Percentiles rank a stretch among this genome's conserved stretches.
Conservation (phyloP, 2,888 invertebrate genomes). For the Choristoneura rosaceana region DNA sequence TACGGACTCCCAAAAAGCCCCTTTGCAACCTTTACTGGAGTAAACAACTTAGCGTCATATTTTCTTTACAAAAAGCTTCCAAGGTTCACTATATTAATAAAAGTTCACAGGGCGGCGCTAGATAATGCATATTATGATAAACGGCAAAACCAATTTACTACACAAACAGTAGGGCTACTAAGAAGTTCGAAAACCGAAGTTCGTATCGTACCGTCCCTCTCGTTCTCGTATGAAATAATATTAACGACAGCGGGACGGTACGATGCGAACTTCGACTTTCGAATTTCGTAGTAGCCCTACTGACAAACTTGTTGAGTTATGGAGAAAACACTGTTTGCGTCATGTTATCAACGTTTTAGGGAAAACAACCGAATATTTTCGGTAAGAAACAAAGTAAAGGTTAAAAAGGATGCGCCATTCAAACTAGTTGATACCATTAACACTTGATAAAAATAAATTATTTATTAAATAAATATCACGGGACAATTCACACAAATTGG, state of each 20-base stretch:
- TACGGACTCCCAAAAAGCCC: background rate
- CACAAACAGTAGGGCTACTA: background rate
- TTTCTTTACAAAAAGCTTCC: slow-evolving; percentile 1
- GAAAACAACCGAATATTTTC: background rate
- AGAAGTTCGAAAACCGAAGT: too few species aligned
- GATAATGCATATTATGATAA: background rate
- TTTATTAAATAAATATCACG: too few species aligned
- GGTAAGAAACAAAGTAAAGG: background rate
- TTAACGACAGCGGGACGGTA: too few species aligned
- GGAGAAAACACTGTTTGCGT: background rate
- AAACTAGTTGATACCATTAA: too few species aligned
- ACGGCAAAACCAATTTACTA: background rate
- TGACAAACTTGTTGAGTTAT: background rate
- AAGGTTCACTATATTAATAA: background rate
- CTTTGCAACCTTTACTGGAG: background rate
- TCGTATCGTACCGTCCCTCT: too few species aligned
- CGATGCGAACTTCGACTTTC: too few species aligned
- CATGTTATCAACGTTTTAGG: background rate
- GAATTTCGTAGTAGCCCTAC: too few species aligned
- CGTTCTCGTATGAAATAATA: too few species aligned
- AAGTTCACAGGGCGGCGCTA: background rate
- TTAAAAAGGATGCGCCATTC: too few species aligned
- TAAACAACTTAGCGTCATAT: background rate
- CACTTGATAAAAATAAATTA: too few species aligned
- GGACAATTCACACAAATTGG: too few species aligned